A percentile compares a stretch with the other conserved stretches of the same genome.
Evolutionary conservation across 2,113 vertebrate species (phyloP).

Genomic region (Pogonocichla stellata): DNA sequence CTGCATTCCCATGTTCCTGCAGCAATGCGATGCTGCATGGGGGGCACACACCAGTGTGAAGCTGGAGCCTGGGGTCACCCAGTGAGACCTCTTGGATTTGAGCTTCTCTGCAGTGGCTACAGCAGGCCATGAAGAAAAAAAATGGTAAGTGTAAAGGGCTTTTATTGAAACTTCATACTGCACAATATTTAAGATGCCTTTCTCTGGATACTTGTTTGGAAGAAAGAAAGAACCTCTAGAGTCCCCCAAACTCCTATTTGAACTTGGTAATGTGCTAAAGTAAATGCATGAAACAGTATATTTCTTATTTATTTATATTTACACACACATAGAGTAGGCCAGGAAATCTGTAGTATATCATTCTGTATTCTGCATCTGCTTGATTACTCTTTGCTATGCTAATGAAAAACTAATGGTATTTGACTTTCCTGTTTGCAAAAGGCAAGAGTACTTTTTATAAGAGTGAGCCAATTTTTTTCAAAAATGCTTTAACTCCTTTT

Average conservation of each 20-base stretch:
- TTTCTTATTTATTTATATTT: neutral
- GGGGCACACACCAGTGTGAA: neutral
- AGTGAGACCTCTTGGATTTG: neutral
- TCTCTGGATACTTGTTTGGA: neutral
- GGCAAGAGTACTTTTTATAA: neutral
- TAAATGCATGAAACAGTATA: neutral
- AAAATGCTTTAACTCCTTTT: neutral
- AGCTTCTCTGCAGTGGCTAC: neutral
- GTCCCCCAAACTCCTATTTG: neutral
- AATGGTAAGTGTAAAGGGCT: neutral
- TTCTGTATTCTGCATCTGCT: neutral
- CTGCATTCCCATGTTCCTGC: neutral
- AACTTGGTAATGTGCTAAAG: neutral
- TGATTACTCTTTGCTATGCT: neutral
- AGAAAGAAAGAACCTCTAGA: neutral
- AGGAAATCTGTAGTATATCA: neutral
- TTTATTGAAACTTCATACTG: neutral
- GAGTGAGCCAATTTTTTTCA: neutral
- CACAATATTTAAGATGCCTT: neutral
- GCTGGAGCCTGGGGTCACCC: neutral
- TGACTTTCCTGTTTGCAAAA: neutral
- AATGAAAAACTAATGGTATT: neutral
- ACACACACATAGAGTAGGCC: accelerated
- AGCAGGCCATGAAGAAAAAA: neutral
- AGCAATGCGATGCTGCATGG: accelerated